Evolutionary conservation across 1,140 invertebrate genomes (phyloP), one percentile per base, ranked within the genome.

Genomic region (Periplaneta americana): DNA sequence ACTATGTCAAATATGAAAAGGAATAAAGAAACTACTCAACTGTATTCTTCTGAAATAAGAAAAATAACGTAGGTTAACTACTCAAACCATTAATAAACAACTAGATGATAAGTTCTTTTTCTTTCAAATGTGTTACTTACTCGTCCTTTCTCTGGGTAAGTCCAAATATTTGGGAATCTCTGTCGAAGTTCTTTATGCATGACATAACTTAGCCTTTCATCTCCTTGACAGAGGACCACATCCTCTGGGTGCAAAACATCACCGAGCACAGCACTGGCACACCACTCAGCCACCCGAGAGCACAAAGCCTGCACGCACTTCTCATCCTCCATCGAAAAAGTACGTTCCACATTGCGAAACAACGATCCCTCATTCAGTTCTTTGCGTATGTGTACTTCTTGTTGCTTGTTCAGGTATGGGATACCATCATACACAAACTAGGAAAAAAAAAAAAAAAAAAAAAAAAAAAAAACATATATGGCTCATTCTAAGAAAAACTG

Each of bases 391-490:
- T 86, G 34, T 4, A 83, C 78, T 83, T 90, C 87, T 36, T 91
- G 92, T 11, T 83, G 83, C 84, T 91, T 88, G 85, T 92, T 92
- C 4, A 95, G 83, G 84, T 91, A 95, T 11, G 93, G 90, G 78
- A 95, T 89, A 37, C 94, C 93, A 81, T 92, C 87, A 86, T 93
- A 92, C 34, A 89, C 88, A 84, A 93, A 91, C 94, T 95, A 87
- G 80, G 91, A 89, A 34, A 17, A 15, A 66, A 22, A 17, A 57
- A 66, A 10, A 66, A 48, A n/a, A 17, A 48, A 2, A 48, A 48
- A 4, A 48, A 17, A 48, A 48, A 66, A 66, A 28, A n/a, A n/a
- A n/a, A n/a, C n/a, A n/a, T n/a, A n/a, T n/a, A n/a, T n/a, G n/a
- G n/a, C n/a, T n/a, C n/a, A n/a, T n/a, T n/a, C n/a, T n/a, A n/a